Conservation (phyloP, 2,888 invertebrate genomes). For the Meloe dianella region DNA sequence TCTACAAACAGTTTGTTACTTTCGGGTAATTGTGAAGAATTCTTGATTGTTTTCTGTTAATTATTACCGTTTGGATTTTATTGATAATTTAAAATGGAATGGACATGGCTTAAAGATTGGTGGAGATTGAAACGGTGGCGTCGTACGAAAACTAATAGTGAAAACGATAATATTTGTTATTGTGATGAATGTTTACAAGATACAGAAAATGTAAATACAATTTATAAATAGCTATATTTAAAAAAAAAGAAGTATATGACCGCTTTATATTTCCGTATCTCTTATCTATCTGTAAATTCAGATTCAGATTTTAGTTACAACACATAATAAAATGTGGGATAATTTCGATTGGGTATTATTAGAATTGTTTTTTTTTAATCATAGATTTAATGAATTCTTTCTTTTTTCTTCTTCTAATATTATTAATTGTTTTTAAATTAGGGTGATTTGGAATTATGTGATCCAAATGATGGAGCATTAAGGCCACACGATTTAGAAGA, state of each 20-base stretch:
- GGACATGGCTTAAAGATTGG: constrained; percentile 83
- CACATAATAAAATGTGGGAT: neutral
- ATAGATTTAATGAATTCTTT: neutral
- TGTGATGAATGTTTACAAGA: constrained; percentile 73
- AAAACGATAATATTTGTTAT: constrained; percentile 73
- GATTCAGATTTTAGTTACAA: neutral
- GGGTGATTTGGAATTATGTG: constrained; percentile 81
- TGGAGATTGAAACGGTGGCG: constrained; percentile 77
- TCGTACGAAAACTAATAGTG: constrained; percentile 63
- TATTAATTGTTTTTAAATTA: constrained; percentile 49
- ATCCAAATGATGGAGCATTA: constrained; percentile 62
- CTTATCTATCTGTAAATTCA: neutral
- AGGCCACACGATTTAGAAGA: constrained; percentile 61
- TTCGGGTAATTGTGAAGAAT: neutral
- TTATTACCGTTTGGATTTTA: neutral
- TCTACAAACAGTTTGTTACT: neutral
- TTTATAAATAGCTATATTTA: neutral
- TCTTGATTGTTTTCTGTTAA: neutral
- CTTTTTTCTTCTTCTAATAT: constrained; percentile 30
- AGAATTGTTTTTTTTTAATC: neutral
- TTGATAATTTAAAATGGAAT: constrained; percentile 66
- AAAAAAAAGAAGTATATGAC: neutral
- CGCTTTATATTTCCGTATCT: neutral
- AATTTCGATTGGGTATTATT: constrained; percentile 12
- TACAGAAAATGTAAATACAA: constrained; percentile 30